A percentile compares a stretch with the other conserved stretches of the same genome.
Conservation (phyloP, 37 sponge, comb jelly and placozoan genomes). For the Trichoplax adhaerens region DNA sequence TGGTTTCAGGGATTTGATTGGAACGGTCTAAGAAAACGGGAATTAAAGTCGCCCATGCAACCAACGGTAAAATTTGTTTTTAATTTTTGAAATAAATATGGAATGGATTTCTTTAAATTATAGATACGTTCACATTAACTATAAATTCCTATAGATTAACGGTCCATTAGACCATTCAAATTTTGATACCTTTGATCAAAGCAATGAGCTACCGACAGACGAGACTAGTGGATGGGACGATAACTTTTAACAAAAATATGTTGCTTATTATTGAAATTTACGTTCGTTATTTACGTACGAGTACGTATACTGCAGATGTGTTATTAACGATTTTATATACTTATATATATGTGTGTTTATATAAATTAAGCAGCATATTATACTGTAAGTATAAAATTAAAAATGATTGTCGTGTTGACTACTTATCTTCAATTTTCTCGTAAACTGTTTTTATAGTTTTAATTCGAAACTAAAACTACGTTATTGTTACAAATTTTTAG, state of each 20-base stretch:
- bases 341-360: too few species aligned
- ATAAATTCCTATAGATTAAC: conserved; percentile 28
- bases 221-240: conserved; percentile 84
- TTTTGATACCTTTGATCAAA: conserved; percentile 69
- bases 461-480: too few species aligned
- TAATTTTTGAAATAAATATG: neutral
- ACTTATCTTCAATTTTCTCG: too few species aligned
- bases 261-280: too few species aligned
- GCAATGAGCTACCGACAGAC: conserved; percentile 39
- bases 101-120: neutral
- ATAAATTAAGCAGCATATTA: too few species aligned
- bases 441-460: too few species aligned
- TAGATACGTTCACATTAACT: neutral
- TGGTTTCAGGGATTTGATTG: conserved; percentile 97
- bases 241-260: conserved; percentile 26
- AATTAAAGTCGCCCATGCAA: conserved; percentile 61
- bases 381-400: too few species aligned
- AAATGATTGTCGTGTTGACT: too few species aligned
- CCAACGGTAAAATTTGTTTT: conserved; percentile 30
- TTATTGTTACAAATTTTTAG: too few species aligned
- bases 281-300: too few species aligned
- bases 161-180: conserved; percentile 57
- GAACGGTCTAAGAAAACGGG: conserved; percentile 60
- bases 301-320: too few species aligned
- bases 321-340: too few species aligned